Base-by-base conservation (phyloP, 2,888 invertebrate genomes). In the Sarcophaga rosellei region DNA sequence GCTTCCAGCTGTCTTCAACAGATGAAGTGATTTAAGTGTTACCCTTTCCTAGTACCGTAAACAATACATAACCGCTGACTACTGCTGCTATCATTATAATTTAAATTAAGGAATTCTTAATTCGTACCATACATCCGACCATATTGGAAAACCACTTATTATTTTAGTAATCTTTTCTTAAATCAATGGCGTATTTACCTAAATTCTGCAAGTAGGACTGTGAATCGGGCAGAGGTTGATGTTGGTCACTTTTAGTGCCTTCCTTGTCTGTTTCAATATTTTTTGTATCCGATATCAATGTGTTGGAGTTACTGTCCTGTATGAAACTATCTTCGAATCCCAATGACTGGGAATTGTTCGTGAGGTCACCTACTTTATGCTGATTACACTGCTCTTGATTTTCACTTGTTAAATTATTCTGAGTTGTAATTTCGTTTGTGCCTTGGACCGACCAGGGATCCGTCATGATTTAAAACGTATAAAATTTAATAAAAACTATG, bases 271-370 rank as follows among this genome's bases (percentile, higher is more conserved):
- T 15, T 10, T 61, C 69, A 44, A 70, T 79, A 90, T 95, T 95
- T 73, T 89, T 45, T 17, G 21, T 90, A 74, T 92, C 90, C 44
- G 89, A 89, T 77, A 90, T 90, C 61, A 94, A 93, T 87, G 70
- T 45, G 15, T 65, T 59, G 47, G n/a, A 79, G 74, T 75, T 62
- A 59, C 74, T 86, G 17, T 74, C 75, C 75, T 74, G 85, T 93
- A 93, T 92, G 90, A 95, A 95, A 91, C 95, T 94, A 89, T 95
- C 95, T 92, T 95, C 95, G 89, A 95, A 95, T 81, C 88, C 89
- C 44, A 90, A 83, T 75, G 72, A 62, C 53, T 79, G 77, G 59
- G n/a, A 68, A 57, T 53, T 77, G 44, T 63, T 47, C 77, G 62
- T 81, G 63, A 63, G 81, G 74, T 53, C 63, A 57, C 10, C 68